Base-by-base conservation (phyloP, 2,113 vertebrate species). In the Xenus cinereus region DNA sequence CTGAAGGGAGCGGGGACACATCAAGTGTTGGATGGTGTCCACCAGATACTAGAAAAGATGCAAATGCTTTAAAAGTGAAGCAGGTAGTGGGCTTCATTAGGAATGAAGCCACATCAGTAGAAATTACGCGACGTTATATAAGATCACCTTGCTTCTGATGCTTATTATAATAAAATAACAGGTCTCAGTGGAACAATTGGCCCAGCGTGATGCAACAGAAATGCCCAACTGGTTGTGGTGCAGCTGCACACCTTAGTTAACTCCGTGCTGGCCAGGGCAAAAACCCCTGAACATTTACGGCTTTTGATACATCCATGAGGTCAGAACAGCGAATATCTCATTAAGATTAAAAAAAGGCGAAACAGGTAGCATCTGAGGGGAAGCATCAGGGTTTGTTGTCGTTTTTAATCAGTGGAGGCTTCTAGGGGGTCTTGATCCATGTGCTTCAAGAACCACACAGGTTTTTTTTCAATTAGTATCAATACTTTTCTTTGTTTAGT, bases 111-210 rank as follows among this genome's bases (percentile, higher is more conserved):
- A 32, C 37, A 62, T 35, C 27, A 30, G 22, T 23, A 68, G 77
- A 82, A 83, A 60, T 75, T 74, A 71, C 56, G 74, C 0, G 0
- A 87, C 45, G 35, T 69, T 75, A 21, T 24, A 9, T 12, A 87
- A 85, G n/a, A 76, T 69, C 53, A 48, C 28, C 48, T 74, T 87
- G 39, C 53, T 87, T 75, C 62, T 82, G 50, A 89, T 89, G 84
- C 74, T 95, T 84, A 67, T 87, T 89, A 68, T 43, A 75, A 81
- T 33, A 93, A 93, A 95, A 89, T 57, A 78, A 87, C 63, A 95
- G 71, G 84, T 81, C 62, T 71, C 57, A 4, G 66, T 26, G 86
- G 60, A 84, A 26, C 69, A 75, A 84, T 51, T 92, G 60, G 18
- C 69, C n/a, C 35, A n/a, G 30, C 0, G 0, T 86, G 87, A 93